Base-by-base conservation (phyloP, 2,113 vertebrate species). In the Scomber japonicus region DNA sequence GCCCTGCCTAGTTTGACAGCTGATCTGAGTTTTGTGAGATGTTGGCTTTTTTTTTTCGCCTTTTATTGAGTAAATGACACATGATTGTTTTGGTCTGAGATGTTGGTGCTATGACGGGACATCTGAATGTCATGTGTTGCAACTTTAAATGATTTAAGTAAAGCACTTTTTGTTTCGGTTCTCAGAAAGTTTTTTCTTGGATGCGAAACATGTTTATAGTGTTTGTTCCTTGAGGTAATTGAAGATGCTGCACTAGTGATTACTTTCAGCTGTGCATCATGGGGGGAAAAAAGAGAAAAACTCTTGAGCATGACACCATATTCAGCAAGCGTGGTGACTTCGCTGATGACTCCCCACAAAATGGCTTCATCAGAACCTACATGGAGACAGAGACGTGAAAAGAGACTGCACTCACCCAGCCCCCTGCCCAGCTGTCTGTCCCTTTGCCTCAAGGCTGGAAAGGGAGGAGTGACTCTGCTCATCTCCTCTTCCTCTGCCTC, bases 241-340 rank as follows among this genome's bases (percentile, higher is more conserved):
- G 80, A 93, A 92, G 92, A 94, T 91, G 90, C 82, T 75, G 80
- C 80, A 75, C 61, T 19, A 48, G 77, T 89, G 88, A 94, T 94
- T 89, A 69, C 75, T 87, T 89, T 79, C 92, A 94, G 91, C 88
- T 94, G 94, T 80, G 71, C 86, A 67, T 70, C 31, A 71, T 67
- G 56, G 49, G 14, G 46, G 7, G 15, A 19, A 44, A 21, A 35
- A 40, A 46, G 19, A 27, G 7, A 55, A 74, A 67, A 69, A 16
- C 12, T 3, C 51, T 11, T 73, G 55, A 19, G 54, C 69, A 63
- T 24, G 15, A 68, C 68, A 79, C 59, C 59, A 68, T 56, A 44
- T 75, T 56, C 57, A 54, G 51, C 0, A 35, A 69, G 56, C 60
- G 46, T 62, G 70, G 51, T 50, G 45, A 74, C 63, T 57, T 72